phyloP scores from a whole-genome alignment of 2,113 vertebrate genomes.

The Geococcyx californianus region DNA sequence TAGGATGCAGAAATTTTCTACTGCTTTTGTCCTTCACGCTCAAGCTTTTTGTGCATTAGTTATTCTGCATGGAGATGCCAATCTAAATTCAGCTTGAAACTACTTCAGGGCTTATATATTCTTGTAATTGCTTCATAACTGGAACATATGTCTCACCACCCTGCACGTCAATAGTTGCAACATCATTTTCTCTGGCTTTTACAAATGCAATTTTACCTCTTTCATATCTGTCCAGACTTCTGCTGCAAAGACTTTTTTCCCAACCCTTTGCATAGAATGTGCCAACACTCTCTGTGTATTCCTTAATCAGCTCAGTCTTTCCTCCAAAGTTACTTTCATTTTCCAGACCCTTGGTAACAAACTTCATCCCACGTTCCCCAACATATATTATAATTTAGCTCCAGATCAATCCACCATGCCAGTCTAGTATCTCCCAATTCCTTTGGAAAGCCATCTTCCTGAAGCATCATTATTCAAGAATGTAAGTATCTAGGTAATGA shows the following conservation, averaged over 20 bases:
- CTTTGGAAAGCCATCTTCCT: not conserved
- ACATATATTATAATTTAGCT: not conserved
- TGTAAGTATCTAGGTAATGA: not conserved
- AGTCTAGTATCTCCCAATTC: not conserved
- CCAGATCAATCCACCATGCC: not conserved
- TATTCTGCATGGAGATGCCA: not conserved
- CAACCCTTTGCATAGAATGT: not conserved
- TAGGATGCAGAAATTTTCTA: not conserved
- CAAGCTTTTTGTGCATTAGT: not conserved
- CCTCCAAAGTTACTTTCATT: not conserved
- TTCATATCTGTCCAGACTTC: constrained; percentile 32
- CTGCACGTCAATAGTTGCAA: constrained; percentile 50
- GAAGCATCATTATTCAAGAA: not conserved
- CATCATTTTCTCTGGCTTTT: constrained; percentile 47
- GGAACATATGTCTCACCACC: constrained; percentile 57
- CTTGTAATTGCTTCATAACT: constrained; percentile 52
- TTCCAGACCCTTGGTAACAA: not conserved
- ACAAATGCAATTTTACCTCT: constrained; percentile 21
- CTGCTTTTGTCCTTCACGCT: not conserved
- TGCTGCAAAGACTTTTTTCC: constrained; percentile 1
- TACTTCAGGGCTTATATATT: constrained; percentile 60
- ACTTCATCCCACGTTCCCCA: not conserved
- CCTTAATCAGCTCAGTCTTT: not conserved
- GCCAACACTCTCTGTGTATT: not conserved
- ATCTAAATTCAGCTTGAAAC: constrained; percentile 26